Evolutionary conservation across 2,113 vertebrate genomes (phyloP).

Genomic region (Lates calcarifer): DNA sequence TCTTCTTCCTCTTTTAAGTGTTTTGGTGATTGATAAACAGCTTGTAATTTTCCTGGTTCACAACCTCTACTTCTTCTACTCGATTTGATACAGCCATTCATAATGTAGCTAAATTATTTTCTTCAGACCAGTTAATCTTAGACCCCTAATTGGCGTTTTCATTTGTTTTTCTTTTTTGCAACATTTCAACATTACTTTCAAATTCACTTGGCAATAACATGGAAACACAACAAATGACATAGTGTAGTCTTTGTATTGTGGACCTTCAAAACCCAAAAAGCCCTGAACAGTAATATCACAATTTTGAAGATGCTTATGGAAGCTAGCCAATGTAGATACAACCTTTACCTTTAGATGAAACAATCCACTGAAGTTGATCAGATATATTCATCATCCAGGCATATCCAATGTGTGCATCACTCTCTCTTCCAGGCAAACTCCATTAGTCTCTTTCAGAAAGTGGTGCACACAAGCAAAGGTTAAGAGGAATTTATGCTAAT

Average conservation of each 20-base stretch:
- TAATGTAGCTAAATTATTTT: too few species aligned
- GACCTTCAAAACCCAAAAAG: background rate
- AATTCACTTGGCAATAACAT: too few species aligned
- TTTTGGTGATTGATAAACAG: too few species aligned
- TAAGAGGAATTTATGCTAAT: constrained; percentile 73
- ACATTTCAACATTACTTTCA: too few species aligned
- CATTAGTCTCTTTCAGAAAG: constrained; percentile 55
- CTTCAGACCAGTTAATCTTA: too few species aligned
- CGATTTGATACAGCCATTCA: too few species aligned
- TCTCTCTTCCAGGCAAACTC: constrained; percentile 41
- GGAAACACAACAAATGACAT: too few species aligned
- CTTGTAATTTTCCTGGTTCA: too few species aligned
- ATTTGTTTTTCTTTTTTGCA: too few species aligned
- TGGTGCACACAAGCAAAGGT: constrained; percentile 55
- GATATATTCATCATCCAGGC: constrained; percentile 46
- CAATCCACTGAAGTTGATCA: constrained; percentile 40
- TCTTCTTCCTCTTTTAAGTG: too few species aligned
- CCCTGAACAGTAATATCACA: background rate
- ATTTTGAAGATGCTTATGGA: background rate
- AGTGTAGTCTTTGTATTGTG: background rate
- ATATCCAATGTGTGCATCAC: constrained; percentile 20
- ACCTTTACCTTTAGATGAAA: constrained; percentile 54
- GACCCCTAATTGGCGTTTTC: too few species aligned
- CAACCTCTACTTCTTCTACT: too few species aligned
- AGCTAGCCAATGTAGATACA: constrained; percentile 22